A percentile compares a stretch with the other conserved stretches of the same genome.
These are phyloP conservation scores for Musca domestica DNA, from an alignment of 1,140 invertebrate species.

Conservation along the genomic window DNA sequence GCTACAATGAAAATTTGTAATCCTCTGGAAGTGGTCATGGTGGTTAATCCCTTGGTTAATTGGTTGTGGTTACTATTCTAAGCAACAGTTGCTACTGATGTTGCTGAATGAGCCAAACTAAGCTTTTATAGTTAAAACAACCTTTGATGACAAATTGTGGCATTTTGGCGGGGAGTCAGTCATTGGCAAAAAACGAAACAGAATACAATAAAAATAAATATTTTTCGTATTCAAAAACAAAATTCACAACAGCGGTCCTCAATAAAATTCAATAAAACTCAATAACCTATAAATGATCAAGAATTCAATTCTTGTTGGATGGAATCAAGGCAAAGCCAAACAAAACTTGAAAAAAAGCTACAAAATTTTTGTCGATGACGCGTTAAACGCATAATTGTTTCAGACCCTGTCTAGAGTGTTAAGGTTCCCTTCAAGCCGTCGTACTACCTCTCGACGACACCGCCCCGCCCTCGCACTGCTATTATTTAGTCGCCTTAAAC, in stretches of 20 bases:
- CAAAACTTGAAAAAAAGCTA: background rate
- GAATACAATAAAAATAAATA: background rate
- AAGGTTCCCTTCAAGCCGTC: background rate
- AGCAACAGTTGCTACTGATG: conserved; percentile 3
- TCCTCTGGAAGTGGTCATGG: background rate
- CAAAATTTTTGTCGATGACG: background rate
- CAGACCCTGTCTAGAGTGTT: background rate
- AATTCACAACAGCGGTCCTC: too few relatives aligned
- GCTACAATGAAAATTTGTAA: conserved; percentile 5
- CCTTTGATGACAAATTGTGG: background rate
- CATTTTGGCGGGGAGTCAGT: background rate
- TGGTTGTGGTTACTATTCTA: too few relatives aligned
- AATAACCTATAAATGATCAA: conserved; percentile 15
- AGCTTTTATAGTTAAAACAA: conserved; percentile 17
- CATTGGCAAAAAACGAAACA: background rate
- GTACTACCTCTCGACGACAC: background rate
- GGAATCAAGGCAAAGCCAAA: conserved; percentile 2
- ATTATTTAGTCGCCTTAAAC: background rate
- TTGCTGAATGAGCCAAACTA: background rate
- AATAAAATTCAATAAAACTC: background rate
- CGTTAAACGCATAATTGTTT: conserved; percentile 3
- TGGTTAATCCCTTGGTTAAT: background rate
- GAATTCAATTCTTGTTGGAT: conserved; percentile 13
- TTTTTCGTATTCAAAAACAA: background rate
- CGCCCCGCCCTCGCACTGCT: too few relatives aligned